Percentiles rank a stretch among this genome's conserved stretches.
Conservation (phyloP, 2,888 invertebrate species). For the Byasa hedistus region DNA sequence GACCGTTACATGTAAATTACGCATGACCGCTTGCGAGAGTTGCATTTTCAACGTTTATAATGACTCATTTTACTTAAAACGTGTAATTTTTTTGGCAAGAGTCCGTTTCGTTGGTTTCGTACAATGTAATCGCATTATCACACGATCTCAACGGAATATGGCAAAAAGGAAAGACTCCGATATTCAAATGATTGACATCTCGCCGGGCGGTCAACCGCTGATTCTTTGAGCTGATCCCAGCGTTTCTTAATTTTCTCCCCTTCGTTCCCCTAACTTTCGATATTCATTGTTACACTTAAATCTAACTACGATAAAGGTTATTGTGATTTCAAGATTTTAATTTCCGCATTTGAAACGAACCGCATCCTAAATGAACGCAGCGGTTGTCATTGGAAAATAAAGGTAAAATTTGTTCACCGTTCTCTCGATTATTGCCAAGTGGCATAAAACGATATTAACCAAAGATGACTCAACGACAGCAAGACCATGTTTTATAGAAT, state of each 20-base stretch:
- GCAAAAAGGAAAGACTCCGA: conserved; percentile 66
- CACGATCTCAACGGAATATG: conserved; percentile 64
- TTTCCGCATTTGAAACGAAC: conserved; percentile 57
- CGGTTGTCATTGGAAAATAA: conserved; percentile 37
- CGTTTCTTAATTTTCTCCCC: conserved; percentile 48
- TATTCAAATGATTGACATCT: conserved; percentile 80
- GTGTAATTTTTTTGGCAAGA: conserved; percentile 56
- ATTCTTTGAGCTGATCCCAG: conserved; percentile 33
- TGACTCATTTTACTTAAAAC: conserved; percentile 43
- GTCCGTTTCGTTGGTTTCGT: conserved; percentile 67
- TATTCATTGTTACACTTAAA: conserved; percentile 54
- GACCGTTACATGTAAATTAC: conserved; percentile 68
- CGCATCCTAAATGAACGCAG: conserved; percentile 48
- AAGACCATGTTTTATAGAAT: too few species aligned
- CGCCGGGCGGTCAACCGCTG: conserved; percentile 70
- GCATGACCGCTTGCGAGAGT: conserved; percentile 55
- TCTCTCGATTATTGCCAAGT: too few species aligned
- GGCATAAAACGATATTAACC: too few species aligned
- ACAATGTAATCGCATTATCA: conserved; percentile 68
- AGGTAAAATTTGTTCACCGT: too few species aligned
- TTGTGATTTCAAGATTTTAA: conserved; percentile 60
- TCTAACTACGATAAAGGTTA: conserved; percentile 69
- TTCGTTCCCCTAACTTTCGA: conserved; percentile 49
- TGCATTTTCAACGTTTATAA: conserved; percentile 41
- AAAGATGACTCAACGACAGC: too few species aligned